Base-by-base conservation (phyloP, 2,113 vertebrate genomes). In the Candoia aspera region DNA sequence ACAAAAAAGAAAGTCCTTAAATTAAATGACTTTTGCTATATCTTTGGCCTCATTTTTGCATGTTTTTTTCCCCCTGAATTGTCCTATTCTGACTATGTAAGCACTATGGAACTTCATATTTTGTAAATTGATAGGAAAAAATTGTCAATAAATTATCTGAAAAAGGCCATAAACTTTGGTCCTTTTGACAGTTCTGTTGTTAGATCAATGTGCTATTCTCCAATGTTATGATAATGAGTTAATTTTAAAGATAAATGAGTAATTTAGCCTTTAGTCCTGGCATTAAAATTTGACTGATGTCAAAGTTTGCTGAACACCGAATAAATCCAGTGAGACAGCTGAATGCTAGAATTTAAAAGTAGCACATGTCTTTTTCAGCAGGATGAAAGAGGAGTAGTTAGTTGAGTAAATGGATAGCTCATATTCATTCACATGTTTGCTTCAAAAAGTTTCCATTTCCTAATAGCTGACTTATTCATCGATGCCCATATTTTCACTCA, bases 201-300 rank as follows among this genome's bases (percentile, higher is more conserved):
- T 79, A 92, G 95, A 96, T 96, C 96, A 95, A 95, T 96, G 94
- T 91, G 95, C 96, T 95, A 91, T 96, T 96, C 96, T 96, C 95
- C 93, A 96, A 91, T 0, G 84, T 94, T 97, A 96, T 94, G 95
- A 95, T 95, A 96, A 96, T 94, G 93, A 96, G 94, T 94, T 96
- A 93, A 95, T 96, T 97, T 95, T 95, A 91, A 94, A 96, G 94
- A 96, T 90, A 37, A 94, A 96, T 93, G 94, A 96, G 85, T 94
- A 95, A 94, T 94, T 95, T 94, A 93, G 86, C 9, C 0, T 95
- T 86, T 96, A 96, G 95, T 96, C 96, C 88, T 93, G 93, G 84
- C 93, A 93, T 94, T 96, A 93, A 95, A 92, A 95, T 96, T 94
- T 96, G 55, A 92, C 96, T 97, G 86, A 53, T 95, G 95, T 93